Evolutionary conservation across 2,888 invertebrate genomes (phyloP).

Genomic region (Pristionchus exspectatus): DNA sequence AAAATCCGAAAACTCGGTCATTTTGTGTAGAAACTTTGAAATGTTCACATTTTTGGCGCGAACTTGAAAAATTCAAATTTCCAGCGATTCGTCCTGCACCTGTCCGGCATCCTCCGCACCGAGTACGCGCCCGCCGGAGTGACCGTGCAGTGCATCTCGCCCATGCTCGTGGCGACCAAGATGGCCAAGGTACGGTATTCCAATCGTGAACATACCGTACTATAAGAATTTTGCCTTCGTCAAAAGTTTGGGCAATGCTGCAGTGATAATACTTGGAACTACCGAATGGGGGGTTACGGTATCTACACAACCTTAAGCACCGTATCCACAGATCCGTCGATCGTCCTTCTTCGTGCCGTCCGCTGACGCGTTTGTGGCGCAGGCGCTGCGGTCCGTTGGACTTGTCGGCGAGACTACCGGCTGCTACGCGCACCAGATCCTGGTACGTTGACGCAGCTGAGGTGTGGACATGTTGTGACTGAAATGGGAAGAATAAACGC

Average conservation of each 20-base stretch:
- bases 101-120: slow-evolving; percentile 77
- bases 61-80: slow-evolving; percentile 62
- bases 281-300: neutral
- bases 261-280: neutral
- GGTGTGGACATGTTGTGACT: neutral
- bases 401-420: slow-evolving; percentile 72
- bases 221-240: too few species aligned
- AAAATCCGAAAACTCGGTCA: neutral
- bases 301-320: neutral
- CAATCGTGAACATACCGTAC: too few species aligned
- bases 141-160: slow-evolving; percentile 76
- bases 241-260: neutral
- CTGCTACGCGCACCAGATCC: slow-evolving; percentile 71
- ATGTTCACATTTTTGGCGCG: too few species aligned
- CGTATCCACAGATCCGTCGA: slow-evolving; percentile 15
- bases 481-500: too few species aligned
- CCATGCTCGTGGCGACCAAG: slow-evolving; percentile 76
- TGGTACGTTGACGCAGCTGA: slow-evolving; percentile 47
- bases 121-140: slow-evolving; percentile 80
- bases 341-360: slow-evolving; percentile 46
- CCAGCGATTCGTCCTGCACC: slow-evolving; percentile 75
- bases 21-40: too few species aligned
- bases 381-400: slow-evolving; percentile 72
- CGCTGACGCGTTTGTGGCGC: slow-evolving; percentile 42
- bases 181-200: slow-evolving; percentile 66